These are phyloP conservation scores for Alosa sapidissima DNA, from an alignment of 2,797 vertebrate species.

Conservation along the genomic window DNA sequence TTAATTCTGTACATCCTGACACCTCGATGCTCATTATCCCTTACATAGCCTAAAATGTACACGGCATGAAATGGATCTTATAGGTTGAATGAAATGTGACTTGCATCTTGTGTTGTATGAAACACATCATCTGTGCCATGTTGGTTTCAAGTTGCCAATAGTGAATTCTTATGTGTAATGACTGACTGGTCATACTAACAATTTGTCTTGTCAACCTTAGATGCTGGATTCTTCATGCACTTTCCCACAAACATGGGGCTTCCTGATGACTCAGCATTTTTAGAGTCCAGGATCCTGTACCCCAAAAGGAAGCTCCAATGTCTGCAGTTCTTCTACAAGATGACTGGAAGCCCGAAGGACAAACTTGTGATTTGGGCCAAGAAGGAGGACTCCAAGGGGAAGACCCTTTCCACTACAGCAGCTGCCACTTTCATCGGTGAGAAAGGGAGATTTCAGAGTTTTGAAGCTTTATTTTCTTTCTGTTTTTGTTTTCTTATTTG, in stretches of 20 bases:
- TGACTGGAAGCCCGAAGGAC: constrained; percentile 68
- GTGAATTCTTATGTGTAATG: not conserved
- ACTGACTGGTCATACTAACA: not conserved
- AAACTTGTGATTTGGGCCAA: constrained; percentile 61
- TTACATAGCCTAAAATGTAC: not conserved
- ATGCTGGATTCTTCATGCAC: not conserved
- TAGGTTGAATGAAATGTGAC: not conserved
- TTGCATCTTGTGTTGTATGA: not conserved
- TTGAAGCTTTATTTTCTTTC: too few species aligned
- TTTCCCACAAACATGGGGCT: not conserved
- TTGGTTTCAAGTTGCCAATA: not conserved
- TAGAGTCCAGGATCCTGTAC: constrained; percentile 76
- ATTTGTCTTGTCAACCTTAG: not conserved
- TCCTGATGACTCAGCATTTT: constrained; percentile 60
- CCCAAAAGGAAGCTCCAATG: constrained; percentile 75
- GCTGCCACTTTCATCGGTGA: not conserved
- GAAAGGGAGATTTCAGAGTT: not conserved
- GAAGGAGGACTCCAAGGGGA: not conserved
- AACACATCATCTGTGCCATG: not conserved
- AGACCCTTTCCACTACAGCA: not conserved
- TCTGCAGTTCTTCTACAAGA: constrained; percentile 78
- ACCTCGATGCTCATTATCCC: too few species aligned
- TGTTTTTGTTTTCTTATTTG: too few species aligned
- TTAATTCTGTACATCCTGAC: too few species aligned
- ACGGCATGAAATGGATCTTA: too few species aligned